Evolutionary conservation across 2,888 invertebrate species (phyloP).

Genomic region (Pocota personata): DNA sequence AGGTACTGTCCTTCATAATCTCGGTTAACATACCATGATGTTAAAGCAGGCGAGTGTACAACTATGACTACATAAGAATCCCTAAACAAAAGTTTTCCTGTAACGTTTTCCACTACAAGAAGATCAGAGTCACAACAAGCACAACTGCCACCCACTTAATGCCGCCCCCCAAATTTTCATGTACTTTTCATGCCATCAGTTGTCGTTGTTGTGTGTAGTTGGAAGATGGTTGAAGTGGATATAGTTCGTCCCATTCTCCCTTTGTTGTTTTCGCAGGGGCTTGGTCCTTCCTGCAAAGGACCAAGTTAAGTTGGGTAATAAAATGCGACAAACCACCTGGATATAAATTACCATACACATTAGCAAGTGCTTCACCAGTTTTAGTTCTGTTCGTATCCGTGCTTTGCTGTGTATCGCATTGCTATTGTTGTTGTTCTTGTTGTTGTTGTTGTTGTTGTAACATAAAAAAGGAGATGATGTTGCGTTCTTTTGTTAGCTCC

Average conservation of each 20-base stretch:
- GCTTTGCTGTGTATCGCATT: constrained; percentile 30
- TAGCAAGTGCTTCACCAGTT: constrained; percentile 69
- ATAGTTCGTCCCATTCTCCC: not conserved
- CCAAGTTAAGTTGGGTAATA: constrained; percentile 71
- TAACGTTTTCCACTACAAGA: constrained; percentile 54
- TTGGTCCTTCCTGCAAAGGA: constrained; percentile 54
- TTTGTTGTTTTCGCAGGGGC: not conserved
- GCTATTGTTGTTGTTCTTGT: constrained; percentile 25
- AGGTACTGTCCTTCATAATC: not conserved
- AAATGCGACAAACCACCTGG: constrained; percentile 74
- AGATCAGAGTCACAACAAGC: constrained; percentile 47
- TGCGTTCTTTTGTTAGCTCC: constrained; percentile 38
- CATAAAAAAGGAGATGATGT: constrained; percentile 57
- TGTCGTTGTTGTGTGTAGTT: constrained; percentile 20
- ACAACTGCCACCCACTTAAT: not conserved
- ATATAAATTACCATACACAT: constrained; percentile 74
- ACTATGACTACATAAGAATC: constrained; percentile 10
- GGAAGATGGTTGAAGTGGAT: constrained; percentile 12
- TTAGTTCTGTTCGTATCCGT: constrained; percentile 33
- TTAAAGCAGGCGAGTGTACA: not conserved
- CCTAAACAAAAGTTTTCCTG: constrained; percentile 45
- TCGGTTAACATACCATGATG: not conserved
- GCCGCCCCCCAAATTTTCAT: constrained; percentile 4
- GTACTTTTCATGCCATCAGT: constrained; percentile 52
- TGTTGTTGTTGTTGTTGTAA: constrained; percentile 20